A percentile compares a stretch with the other conserved stretches of the same genome.
Evolutionary conservation across 2,888 invertebrate genomes (phyloP).

Genomic region (Eristalis pertinax): DNA sequence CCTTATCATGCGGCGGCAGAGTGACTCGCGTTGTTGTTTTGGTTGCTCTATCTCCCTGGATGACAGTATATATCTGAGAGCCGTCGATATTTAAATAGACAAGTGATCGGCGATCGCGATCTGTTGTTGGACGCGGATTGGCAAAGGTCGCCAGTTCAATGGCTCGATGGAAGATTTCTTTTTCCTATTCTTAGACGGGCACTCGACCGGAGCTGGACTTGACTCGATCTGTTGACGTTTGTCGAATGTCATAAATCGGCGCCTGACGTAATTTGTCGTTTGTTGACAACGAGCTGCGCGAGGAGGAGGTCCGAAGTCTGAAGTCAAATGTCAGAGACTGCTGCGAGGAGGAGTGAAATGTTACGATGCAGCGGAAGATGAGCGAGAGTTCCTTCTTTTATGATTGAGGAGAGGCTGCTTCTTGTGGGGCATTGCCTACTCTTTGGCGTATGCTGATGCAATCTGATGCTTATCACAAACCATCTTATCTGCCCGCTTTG

Average conservation of each 20-base stretch:
- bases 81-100: background rate
- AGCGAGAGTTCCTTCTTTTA: background rate
- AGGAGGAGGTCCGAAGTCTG: background rate
- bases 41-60: background rate
- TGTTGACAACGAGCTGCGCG: background rate
- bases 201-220: background rate
- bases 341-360: background rate
- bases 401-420: no score
- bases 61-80: background rate
- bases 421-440: no score
- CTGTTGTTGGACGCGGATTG: background rate
- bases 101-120: background rate
- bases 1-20: conserved; percentile 39
- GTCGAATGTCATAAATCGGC: background rate
- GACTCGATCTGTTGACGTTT: background rate
- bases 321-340: background rate
- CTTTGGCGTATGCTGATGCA: no score
- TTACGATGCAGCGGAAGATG: background rate
- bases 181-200: background rate
- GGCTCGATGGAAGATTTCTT: background rate
- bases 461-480: no score
- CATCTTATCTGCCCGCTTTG: background rate
- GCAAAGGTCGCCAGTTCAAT: background rate
- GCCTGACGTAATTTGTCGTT: background rate
- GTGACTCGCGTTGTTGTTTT: conserved; percentile 24